A percentile compares a stretch with the other conserved stretches of the same genome.
These are phyloP conservation scores for Syngnathus typhle DNA, from an alignment of 2,113 vertebrate species.

Conservation along the genomic window DNA sequence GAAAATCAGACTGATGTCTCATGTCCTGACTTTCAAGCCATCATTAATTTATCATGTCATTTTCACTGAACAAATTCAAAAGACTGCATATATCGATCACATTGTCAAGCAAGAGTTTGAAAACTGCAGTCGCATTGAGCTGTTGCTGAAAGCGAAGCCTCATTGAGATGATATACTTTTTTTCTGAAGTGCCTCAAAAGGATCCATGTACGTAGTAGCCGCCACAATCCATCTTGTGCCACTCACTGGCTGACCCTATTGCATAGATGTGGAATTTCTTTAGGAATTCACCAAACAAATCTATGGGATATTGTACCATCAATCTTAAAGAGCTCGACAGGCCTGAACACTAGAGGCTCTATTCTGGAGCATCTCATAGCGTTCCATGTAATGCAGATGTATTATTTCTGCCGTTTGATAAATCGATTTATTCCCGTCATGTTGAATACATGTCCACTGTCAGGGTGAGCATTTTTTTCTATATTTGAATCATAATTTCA, in stretches of 20 bases:
- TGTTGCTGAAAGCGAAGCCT: neutral
- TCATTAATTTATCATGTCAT: neutral
- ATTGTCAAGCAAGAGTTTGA: neutral
- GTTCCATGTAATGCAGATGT: neutral
- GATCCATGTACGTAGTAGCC: neutral
- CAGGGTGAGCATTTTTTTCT: neutral
- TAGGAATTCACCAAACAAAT: conserved; percentile 7
- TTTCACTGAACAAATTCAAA: neutral
- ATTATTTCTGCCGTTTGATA: neutral
- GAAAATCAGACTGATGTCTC: conserved; percentile 37
- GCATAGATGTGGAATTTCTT: conserved; percentile 7
- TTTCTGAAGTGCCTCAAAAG: neutral
- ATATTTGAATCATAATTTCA: neutral
- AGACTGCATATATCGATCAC: neutral
- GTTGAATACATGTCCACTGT: neutral
- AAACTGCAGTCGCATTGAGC: neutral
- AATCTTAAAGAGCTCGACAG: conserved; percentile 7
- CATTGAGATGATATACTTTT: neutral
- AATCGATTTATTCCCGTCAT: neutral
- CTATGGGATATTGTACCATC: conserved; percentile 1
- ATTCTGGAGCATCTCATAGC: neutral
- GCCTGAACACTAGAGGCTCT: neutral
- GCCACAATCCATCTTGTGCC: neutral
- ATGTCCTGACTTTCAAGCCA: neutral
- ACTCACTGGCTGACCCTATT: conserved; percentile 6